Evolutionary conservation across 2,888 invertebrate genomes (phyloP), one percentile per base, ranked within the genome.

Genomic region (Lycia hirtaria): DNA sequence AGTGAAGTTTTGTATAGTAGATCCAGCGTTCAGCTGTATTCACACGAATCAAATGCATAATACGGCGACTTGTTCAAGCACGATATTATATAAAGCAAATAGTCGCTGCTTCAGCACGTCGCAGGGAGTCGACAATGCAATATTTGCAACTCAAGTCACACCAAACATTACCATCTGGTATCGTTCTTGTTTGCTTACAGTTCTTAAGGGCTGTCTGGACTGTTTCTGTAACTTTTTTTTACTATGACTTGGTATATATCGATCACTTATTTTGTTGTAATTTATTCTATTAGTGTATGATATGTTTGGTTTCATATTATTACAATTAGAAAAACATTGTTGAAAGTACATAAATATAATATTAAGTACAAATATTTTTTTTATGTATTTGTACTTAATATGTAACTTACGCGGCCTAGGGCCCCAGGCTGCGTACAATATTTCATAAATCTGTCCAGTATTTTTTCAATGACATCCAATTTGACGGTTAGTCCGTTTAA

Each of bases 51-150:
- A 22, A 32, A 26, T 52, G 30, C 43, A 48, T 53, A 33, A 38
- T 44, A 49, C 32, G 44, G 19, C 24, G 12, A 47, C 40, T 47
- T 51, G 51, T 35, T 51, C 50, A 41, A 47, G 44, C 49, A 35
- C 30, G 52, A 53, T 54, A 62, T 62, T 50, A 51, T 44, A 51
- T 47, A 60, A 56, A 64, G 55, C 60, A 66, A 64, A 61, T 58
- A 61, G 57, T 43, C 26, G 48, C 41, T 52, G 51, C 49, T 52
- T 48, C 38, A 45, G 52, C 61, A 56, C 55, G 55, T 56, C 51
- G 62, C 55, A 32, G 48, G 28, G 30, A 57, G 49, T 49, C 56
- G 60, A 64, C 64, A 55, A 56, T 58, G 48, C 56, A 56, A 63
- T 65, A 67, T 65, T 67, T 60, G 56, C 57, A 35, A 49, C 50